phyloP scores from a whole-genome alignment of 2,888 invertebrate genomes.

The Calameuta filiformis region DNA sequence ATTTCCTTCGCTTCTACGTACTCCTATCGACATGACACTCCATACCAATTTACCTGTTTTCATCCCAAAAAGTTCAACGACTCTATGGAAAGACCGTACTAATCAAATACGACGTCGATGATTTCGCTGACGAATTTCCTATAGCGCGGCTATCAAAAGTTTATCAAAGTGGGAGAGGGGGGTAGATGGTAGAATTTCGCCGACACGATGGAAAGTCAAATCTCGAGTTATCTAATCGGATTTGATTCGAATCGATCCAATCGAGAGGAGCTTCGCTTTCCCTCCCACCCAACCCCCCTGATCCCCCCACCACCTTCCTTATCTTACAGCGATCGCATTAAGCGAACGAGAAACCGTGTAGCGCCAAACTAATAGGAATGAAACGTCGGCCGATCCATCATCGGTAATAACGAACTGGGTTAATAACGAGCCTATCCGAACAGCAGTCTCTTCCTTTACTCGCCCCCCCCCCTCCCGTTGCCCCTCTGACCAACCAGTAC shows the following conservation, averaged over 20 bases:
- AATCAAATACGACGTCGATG: neutral
- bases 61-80: neutral
- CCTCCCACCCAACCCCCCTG: neutral
- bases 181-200: constrained; percentile 14
- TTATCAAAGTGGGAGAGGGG: neutral
- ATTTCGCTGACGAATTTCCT: neutral
- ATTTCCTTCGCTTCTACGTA: neutral
- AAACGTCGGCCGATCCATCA: constrained; percentile 26
- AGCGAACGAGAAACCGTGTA: neutral
- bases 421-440: constrained; percentile 19
- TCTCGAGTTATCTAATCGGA: constrained; percentile 16
- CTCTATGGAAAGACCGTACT: neutral
- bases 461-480: neutral
- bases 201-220: constrained; percentile 7
- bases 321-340: neutral
- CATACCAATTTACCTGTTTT: neutral
- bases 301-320: neutral
- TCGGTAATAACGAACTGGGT: constrained; percentile 27
- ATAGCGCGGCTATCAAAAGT: neutral
- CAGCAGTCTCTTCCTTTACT: neutral
- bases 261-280: neutral
- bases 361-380: constrained; percentile 1
- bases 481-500: constrained; percentile 4
- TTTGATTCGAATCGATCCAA: constrained; percentile 9
- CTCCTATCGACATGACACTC: neutral